Evolutionary conservation across 1,140 invertebrate species (phyloP).

Genomic region (Bilobella aurantiaca): DNA sequence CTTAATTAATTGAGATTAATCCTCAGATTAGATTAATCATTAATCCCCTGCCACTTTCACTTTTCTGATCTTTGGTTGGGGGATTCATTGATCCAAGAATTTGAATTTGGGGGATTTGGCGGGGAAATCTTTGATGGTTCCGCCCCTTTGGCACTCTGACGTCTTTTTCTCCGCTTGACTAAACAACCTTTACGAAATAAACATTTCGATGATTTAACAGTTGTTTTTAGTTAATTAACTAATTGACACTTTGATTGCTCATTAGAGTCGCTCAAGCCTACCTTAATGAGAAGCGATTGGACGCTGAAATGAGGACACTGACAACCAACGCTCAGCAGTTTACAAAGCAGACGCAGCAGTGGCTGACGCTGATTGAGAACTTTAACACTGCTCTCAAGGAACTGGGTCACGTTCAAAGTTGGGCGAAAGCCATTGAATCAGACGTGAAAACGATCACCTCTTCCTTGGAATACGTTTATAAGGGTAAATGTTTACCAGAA

Average conservation of each 20-base stretch:
- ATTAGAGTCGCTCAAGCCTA: conserved; percentile 86
- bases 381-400: conserved; percentile 95
- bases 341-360: conserved; percentile 91
- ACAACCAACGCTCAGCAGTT: conserved; percentile 88
- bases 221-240: too few relatives aligned
- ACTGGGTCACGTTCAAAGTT: conserved; percentile 97
- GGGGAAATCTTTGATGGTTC: too few relatives aligned
- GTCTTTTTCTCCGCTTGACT: too few relatives aligned
- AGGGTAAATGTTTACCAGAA: conserved; percentile 46
- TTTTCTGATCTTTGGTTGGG: too few relatives aligned
- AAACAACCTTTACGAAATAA: too few relatives aligned
- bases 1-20: not conserved
- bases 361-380: conserved; percentile 85
- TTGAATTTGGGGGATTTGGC: too few relatives aligned
- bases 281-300: conserved; percentile 91
- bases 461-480: conserved; percentile 89
- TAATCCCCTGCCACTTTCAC: too few relatives aligned
- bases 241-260: not conserved
- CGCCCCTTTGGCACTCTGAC: too few relatives aligned
- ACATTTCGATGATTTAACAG: too few relatives aligned
- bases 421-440: conserved; percentile 90
- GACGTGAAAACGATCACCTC: conserved; percentile 89
- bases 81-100: too few relatives aligned
- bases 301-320: conserved; percentile 93
- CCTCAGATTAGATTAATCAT: not conserved